These are phyloP conservation scores for Orthosia gothica DNA, from an alignment of 2,888 invertebrate genomes.

Conservation along the genomic window DNA sequence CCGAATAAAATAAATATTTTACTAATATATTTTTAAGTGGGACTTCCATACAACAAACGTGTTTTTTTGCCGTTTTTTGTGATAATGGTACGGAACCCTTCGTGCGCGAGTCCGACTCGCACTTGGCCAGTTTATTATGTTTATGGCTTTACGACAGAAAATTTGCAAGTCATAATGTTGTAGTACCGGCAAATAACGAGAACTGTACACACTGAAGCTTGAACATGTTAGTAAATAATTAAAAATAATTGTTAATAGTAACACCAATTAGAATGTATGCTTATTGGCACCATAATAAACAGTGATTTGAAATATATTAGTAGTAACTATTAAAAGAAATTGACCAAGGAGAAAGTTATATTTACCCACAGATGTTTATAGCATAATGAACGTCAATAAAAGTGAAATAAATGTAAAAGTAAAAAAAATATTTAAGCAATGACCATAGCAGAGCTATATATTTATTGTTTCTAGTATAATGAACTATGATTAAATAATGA, in stretches of 20 bases:
- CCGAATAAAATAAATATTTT: too few species aligned
- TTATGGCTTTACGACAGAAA: not conserved
- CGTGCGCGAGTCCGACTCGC: too few species aligned
- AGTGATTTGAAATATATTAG: not conserved
- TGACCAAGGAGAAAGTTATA: not conserved
- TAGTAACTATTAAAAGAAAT: not conserved
- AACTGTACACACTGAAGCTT: not conserved
- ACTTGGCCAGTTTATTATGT: too few species aligned
- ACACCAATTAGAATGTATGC: not conserved
- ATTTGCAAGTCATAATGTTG: not conserved
- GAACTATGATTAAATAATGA: not conserved
- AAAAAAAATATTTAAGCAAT: not conserved
- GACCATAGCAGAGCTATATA: not conserved
- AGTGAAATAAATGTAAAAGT: not conserved
- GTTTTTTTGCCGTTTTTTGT: too few species aligned
- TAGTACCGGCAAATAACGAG: not conserved
- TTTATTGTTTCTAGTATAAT: not conserved
- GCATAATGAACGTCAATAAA: not conserved
- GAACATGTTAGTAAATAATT: not conserved
- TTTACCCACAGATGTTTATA: not conserved
- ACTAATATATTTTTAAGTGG: too few species aligned
- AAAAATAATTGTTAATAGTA: not conserved
- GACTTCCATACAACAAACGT: too few species aligned
- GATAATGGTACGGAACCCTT: too few species aligned
- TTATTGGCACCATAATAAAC: not conserved